Percentiles rank a stretch among this genome's conserved stretches.
These are phyloP conservation scores for Gymnocheta viridis DNA, from an alignment of 2,888 invertebrate species.

Conservation along the genomic window DNA sequence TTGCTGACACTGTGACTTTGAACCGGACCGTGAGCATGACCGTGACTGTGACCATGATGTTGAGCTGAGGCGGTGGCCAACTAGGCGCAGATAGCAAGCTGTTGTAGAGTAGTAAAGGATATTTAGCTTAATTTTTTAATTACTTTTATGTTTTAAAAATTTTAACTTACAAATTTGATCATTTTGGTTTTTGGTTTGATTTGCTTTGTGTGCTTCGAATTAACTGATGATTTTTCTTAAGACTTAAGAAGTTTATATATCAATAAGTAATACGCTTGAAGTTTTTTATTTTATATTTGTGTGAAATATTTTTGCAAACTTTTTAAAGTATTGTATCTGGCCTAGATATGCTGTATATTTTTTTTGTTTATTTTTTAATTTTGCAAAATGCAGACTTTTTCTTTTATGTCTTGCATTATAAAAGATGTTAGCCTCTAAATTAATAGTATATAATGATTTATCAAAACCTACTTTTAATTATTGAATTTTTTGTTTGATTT, in stretches of 20 bases:
- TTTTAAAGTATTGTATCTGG: not conserved
- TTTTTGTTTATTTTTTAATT: too few relatives aligned
- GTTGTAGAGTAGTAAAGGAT: not conserved
- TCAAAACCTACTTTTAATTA: too few relatives aligned
- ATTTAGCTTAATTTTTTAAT: not conserved
- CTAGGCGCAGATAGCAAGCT: slow-evolving; percentile 74
- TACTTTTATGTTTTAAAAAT: not conserved
- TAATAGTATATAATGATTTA: too few relatives aligned
- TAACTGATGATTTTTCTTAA: slow-evolving; percentile 5
- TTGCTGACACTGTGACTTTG: not conserved
- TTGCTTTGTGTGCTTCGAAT: slow-evolving; percentile 7
- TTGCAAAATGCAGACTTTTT: too few relatives aligned
- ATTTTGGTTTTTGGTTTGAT: slow-evolving; percentile 7
- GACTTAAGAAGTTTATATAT: slow-evolving; percentile 2
- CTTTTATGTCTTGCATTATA: too few relatives aligned
- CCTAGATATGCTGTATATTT: too few relatives aligned
- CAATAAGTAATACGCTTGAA: too few relatives aligned
- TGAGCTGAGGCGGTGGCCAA: slow-evolving; percentile 70
- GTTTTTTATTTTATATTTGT: not conserved
- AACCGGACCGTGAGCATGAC: too few relatives aligned
- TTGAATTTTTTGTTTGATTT: too few relatives aligned
- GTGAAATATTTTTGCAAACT: too few relatives aligned
- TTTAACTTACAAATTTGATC: slow-evolving; percentile 36
- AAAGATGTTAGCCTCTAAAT: too few relatives aligned
- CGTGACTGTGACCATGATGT: slow-evolving; percentile 1